Evolutionary conservation across 2,113 vertebrate species (phyloP), one percentile per base, ranked within the genome.

Genomic region (Marmota flaviventris): DNA sequence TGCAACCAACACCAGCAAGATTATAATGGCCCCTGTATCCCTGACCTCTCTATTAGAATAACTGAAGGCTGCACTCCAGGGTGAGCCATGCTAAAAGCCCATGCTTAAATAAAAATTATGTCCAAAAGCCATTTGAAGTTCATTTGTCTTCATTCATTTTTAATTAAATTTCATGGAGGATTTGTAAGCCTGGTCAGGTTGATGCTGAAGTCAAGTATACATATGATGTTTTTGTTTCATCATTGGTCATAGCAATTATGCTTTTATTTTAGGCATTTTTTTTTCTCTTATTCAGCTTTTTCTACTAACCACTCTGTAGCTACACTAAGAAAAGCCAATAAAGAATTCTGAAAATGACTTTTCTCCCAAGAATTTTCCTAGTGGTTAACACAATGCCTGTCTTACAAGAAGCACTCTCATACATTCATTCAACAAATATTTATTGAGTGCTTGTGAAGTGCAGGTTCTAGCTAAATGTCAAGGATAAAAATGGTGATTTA

Each of bases 81-180:
- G 98, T 98, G 97, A 98, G 98, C 96, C 96, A 94, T 98, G 95
- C 96, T 98, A 96, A 98, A 98, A 98, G 98, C 98, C 98, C 97
- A 97, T 98, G 98, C 98, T 98, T 98, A 98, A 99, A 99, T 99
- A 99, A 99, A 99, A 98, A 97, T 92, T 97, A 97, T 97, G 97
- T 98, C 98, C 97, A 98, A 97, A 97, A 98, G 83, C 25, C 84
- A 97, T 61, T 92, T 92, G 72, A 93, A 82, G 53, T 78, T 95
- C 61, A 76, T 78, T 85, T 85, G 92, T 95, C 58, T 93, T 97
- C 93, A 86, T 77, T 94, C 18, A 39, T 63, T 85, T 84, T 69
- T 89, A 32, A 91, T 83, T 88, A 76, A 34, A 42, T 79, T 95
- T 82, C 94, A 63, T 29, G 20, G 53, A 85, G 24, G 32, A 73